Conservation (phyloP, 2,797 vertebrate species). For the Alfaro cultratus region DNA sequence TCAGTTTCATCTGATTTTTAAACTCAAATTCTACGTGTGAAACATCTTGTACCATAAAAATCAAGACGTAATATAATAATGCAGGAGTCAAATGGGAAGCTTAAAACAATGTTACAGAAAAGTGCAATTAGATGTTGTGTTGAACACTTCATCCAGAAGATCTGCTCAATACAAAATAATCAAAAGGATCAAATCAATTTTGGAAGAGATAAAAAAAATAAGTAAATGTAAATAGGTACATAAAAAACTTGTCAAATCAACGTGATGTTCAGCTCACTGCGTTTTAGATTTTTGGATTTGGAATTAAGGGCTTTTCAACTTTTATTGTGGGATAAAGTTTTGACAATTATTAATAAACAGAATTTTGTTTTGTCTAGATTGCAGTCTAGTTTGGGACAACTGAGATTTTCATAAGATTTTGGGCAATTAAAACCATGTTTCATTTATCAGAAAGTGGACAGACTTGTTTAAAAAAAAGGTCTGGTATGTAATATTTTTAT, state of each 20-base stretch:
- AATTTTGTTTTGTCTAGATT: background rate
- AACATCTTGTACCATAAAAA: too few relatives aligned
- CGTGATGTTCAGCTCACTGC: background rate
- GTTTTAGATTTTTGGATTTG: background rate
- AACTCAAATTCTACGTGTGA: too few relatives aligned
- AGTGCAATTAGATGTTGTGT: background rate
- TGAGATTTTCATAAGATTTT: background rate
- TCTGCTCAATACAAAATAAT: background rate
- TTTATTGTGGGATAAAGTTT: background rate
- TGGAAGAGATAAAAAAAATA: background rate
- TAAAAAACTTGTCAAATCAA: background rate
- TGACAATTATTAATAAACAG: background rate
- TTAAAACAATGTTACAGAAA: background rate
- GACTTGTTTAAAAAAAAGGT: too few relatives aligned
- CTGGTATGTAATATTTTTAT: too few relatives aligned
- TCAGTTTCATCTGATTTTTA: background rate
- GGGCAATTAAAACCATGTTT: too few relatives aligned
- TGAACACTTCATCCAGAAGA: background rate
- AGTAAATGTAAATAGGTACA: background rate
- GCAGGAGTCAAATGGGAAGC: background rate
- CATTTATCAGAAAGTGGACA: too few relatives aligned
- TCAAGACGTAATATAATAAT: too few relatives aligned
- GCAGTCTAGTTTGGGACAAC: background rate
- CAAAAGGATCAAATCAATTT: background rate
- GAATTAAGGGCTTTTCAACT: background rate